Conservation (phyloP, 2,888 invertebrate species). For the Noctua fimbriata region DNA sequence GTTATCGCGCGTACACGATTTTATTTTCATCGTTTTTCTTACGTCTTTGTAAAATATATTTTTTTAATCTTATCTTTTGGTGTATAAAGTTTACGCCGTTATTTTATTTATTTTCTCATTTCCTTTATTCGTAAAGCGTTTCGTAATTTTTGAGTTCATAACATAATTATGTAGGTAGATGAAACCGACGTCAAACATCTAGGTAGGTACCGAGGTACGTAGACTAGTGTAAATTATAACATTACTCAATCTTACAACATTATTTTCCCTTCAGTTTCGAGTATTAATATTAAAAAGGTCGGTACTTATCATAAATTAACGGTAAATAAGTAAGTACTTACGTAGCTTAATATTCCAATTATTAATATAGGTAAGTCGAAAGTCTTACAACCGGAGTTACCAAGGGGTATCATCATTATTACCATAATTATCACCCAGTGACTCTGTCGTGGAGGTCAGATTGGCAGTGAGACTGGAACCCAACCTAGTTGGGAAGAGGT, state of each 20-base stretch:
- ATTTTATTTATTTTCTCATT: neutral
- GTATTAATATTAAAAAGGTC: neutral
- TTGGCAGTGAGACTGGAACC: neutral
- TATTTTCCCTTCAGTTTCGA: neutral
- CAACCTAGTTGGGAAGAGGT: neutral
- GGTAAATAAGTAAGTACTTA: neutral
- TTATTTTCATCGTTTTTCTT: conserved; percentile 41
- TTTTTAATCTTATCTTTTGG: conserved; percentile 8
- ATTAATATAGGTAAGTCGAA: too few relatives aligned
- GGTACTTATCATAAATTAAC: conserved; percentile 3
- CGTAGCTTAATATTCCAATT: neutral
- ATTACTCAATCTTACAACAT: neutral
- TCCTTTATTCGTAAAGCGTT: conserved; percentile 16
- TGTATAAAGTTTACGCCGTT: neutral
- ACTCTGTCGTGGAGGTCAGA: neutral
- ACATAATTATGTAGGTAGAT: neutral
- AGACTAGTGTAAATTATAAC: neutral
- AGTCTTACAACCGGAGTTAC: neutral
- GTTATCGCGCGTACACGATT: conserved; percentile 42
- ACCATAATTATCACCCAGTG: neutral
- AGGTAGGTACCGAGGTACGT: neutral
- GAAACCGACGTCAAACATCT: neutral
- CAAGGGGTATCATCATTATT: too few relatives aligned
- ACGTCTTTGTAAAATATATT: conserved; percentile 2
- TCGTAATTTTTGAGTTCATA: neutral